Base-by-base conservation (phyloP, 2,888 invertebrate species). In the Sesia apiformis region DNA sequence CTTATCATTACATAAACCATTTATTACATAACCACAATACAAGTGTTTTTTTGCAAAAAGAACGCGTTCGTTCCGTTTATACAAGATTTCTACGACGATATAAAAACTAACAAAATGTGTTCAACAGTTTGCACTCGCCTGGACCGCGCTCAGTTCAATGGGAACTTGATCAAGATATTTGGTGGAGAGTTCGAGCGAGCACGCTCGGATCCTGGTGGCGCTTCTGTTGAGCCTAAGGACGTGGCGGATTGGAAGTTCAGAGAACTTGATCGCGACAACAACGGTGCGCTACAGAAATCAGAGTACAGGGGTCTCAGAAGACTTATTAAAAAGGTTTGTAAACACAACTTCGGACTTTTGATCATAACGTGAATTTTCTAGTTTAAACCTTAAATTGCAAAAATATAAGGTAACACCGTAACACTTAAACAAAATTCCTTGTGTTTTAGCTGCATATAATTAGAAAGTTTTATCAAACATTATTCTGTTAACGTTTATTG, bases 221-320 rank as follows among this genome's bases (percentile, higher is more conserved):
- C 72, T n/a, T 58, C 77, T 3, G 64, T 72, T 51, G 80, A 86
- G 52, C 91, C 92, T 39, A 78, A 84, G 23, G 70, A 78, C 7
- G 94, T 97, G 0, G 90, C 97, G 7, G 93, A 94, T 61, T 98
- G 98, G 98, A 98, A 98, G 82, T 98, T 98, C 78, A 85, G 91
- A 39, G 92, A 93, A 59, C 90, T 98, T 67, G 98, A 98, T 81
- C 87, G 89, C 59, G 95, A 98, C 81, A 90, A 90, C 52, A 96
- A 97, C 81, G 92, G 93, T 53, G 88, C 92, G 55, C 85, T 98
- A 66, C 95, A 95, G 75, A 93, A 93, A 69, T 91, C 92, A 51
- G 98, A 98, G 79, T 96, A 96, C 74, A 92, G 94, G 60, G 94
- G 95, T 62, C 87, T 98, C 41, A 92, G 94, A 63, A 91, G 94